A percentile compares a stretch with the other conserved stretches of the same genome.
Conservation (phyloP, 2,888 invertebrate species). For the Pandemis cinnamomeana region DNA sequence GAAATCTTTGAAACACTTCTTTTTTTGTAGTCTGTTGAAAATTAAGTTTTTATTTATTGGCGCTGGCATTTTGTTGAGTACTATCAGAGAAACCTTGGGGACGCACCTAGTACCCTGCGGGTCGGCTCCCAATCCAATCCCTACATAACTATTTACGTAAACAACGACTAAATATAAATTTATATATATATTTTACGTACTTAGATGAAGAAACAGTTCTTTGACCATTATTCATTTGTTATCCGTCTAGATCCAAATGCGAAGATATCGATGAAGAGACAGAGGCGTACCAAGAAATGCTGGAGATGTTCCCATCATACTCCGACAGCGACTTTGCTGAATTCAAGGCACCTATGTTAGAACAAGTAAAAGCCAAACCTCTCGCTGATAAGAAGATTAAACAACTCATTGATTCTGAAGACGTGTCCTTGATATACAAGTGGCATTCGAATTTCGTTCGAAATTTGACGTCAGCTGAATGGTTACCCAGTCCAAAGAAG, state of each 20-base stretch:
- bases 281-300: constrained; percentile 86
- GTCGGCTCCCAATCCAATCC: no score
- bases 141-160: no score
- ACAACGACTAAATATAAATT: no score
- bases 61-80: no score
- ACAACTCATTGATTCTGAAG: constrained; percentile 77
- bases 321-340: constrained; percentile 89
- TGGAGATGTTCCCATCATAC: constrained; percentile 88
- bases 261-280: constrained; percentile 88
- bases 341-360: constrained; percentile 81
- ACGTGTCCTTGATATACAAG: constrained; percentile 84
- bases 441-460: constrained; percentile 86
- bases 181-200: no score
- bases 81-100: no score
- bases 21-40: no score
- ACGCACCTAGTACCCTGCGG: no score
- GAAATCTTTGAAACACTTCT: no score
- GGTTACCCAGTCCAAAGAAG: constrained; percentile 81
- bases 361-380: constrained; percentile 72
- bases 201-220: no score
- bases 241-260: constrained; percentile 83
- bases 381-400: constrained; percentile 54
- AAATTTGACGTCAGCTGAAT: constrained; percentile 85
- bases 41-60: no score
- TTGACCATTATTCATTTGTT: not conserved